Base-by-base conservation (phyloP, 1,140 invertebrate species). In the Drosophila erecta region DNA sequence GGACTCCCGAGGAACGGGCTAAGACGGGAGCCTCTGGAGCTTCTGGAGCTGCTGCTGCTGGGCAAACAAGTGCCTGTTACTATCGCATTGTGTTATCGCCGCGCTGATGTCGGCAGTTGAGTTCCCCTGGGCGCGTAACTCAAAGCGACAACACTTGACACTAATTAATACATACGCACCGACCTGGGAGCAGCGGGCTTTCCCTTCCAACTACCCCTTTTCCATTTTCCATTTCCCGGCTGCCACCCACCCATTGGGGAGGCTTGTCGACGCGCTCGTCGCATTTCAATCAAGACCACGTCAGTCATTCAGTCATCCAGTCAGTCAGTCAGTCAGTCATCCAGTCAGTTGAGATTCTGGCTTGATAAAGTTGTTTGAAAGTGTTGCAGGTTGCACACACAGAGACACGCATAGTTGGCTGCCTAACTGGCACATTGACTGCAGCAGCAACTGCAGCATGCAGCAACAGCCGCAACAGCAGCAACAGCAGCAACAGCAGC, bases 101-200 rank as follows among this genome's bases (percentile, higher is more conserved):
- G 76, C 0, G 37, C 67, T 75, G 81, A 69, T 33, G 69, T 60
- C 66, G 69, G 64, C 57, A 61, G 81, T 79, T 38, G 5, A 44
- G 41, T 44, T 44, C 80, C 84, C 84, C 56, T 70, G 72, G 85
- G 84, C 84, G 84, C 76, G 84, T 89, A 89, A 90, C 84, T 89
- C 84, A 89, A 89, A 89, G 84, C 84, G 84, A 89, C 84, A 89
- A 89, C 84, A 89, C 84, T 89, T 89, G 84, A 89, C 84, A 89
- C 84, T 89, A 89, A 89, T 89, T 89, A 89, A 89, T 89, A 89
- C 84, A 83, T 89, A 89, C 84, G 83, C 83, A 87, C 76, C 73
- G 55, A 60, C 69, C 35, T 62, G 67, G 69, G 54, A 56, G 60
- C 44, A 56, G 60, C 44, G 17, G 43, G 30, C 30, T 10, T 30